Percentiles rank a stretch among this genome's conserved stretches.
phyloP scores from a whole-genome alignment of 2,113 vertebrate genomes.

The Sturnus vulgaris region DNA sequence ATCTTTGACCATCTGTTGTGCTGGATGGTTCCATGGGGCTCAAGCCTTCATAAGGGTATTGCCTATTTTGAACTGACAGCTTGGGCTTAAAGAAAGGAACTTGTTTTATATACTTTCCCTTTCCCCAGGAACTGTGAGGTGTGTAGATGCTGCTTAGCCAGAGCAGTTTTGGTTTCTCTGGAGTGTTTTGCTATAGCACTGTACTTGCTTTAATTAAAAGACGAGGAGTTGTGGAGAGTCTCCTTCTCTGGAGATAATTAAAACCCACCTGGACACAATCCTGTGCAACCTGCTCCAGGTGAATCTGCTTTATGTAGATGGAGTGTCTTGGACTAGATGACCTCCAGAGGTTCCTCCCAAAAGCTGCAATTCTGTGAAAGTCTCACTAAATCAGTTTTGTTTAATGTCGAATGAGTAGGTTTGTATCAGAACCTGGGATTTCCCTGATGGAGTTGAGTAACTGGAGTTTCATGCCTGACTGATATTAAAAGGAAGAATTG shows the following conservation, averaged over 20 bases:
- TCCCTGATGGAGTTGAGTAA: neutral
- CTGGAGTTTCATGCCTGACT: neutral
- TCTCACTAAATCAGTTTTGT: neutral
- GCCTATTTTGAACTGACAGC: neutral
- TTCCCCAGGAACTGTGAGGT: neutral
- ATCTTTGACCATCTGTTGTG: neutral
- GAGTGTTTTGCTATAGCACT: neutral
- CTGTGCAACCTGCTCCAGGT: neutral
- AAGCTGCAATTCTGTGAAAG: neutral
- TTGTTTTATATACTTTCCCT: neutral
- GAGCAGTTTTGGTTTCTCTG: neutral
- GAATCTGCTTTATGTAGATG: neutral
- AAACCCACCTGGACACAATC: neutral
- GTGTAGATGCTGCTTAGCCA: neutral
- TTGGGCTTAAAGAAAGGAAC: neutral
- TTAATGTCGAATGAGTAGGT: neutral
- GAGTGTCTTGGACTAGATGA: neutral
- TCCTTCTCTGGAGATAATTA: neutral
- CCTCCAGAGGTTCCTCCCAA: neutral
- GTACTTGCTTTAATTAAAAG: neutral
- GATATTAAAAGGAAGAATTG: neutral
- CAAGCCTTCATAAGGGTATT: neutral
- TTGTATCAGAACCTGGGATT: neutral
- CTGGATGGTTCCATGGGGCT: neutral
- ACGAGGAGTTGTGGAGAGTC: neutral